phyloP scores from a whole-genome alignment of 2,888 invertebrate genomes.

The Acleris cristana region DNA sequence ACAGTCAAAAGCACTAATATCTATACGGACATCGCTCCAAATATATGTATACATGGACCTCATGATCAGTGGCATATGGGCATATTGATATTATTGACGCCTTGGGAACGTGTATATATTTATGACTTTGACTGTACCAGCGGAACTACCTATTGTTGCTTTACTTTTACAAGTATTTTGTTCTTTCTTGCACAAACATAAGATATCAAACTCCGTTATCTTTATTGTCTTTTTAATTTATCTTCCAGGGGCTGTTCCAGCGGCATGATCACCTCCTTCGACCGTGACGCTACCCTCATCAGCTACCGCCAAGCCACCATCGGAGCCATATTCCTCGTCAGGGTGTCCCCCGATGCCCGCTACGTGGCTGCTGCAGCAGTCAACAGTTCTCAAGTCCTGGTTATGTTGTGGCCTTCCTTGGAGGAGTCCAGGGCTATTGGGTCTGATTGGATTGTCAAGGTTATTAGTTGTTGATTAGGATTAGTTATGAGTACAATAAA shows the following conservation, averaged over 20 bases:
- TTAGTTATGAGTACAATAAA: background rate
- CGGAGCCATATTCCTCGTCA: constrained; percentile 50
- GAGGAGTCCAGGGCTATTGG: constrained; percentile 49
- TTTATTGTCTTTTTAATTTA: background rate
- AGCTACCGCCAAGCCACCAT: constrained; percentile 41
- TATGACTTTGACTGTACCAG: too few relatives aligned
- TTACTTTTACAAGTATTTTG: too few relatives aligned
- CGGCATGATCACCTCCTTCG: constrained; percentile 55
- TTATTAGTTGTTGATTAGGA: constrained; percentile 35
- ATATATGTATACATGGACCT: too few relatives aligned
- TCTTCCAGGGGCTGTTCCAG: constrained; percentile 65
- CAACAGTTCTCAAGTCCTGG: constrained; percentile 49
- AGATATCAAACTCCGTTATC: background rate
- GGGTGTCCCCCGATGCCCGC: constrained; percentile 71
- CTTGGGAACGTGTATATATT: too few relatives aligned
- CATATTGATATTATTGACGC: too few relatives aligned
- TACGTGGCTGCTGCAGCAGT: constrained; percentile 58
- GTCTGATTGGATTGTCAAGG: constrained; percentile 61
- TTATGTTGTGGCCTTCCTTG: constrained; percentile 65
- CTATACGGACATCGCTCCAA: too few relatives aligned
- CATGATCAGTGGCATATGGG: too few relatives aligned
- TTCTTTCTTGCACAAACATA: too few relatives aligned
- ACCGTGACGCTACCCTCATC: constrained; percentile 46
- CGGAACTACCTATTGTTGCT: too few relatives aligned
- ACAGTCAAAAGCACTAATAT: too few relatives aligned